Percentiles rank a stretch among this genome's conserved stretches.
phyloP scores from a whole-genome alignment of 2,113 vertebrate species.

The Uria lomvia region DNA sequence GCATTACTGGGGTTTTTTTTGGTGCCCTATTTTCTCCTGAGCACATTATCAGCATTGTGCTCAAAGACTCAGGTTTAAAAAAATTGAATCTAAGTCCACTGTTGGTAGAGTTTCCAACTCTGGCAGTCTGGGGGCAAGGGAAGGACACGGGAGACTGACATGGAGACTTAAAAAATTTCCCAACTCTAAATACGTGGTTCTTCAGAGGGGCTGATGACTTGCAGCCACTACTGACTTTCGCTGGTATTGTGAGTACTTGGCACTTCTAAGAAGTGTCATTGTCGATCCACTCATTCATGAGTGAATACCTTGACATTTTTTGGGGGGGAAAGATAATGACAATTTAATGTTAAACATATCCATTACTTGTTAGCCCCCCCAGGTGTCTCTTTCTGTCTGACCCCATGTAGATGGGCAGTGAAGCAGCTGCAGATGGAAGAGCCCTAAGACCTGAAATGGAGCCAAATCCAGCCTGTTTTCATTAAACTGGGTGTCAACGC shows the following conservation, averaged over 20 bases:
- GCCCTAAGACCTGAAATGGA: background rate
- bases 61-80: background rate
- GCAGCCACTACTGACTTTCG: background rate
- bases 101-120: background rate
- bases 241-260: background rate
- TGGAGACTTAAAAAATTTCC: background rate
- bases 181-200: background rate
- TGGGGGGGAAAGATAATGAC: accelerated
- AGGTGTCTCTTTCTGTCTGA: background rate
- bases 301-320: background rate
- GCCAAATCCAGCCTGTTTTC: background rate
- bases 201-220: background rate
- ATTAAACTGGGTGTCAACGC: background rate
- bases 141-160: background rate
- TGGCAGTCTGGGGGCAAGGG: accelerated
- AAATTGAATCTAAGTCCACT: background rate
- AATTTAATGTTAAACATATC: background rate
- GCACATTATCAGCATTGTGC: background rate
- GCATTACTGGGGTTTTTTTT: background rate
- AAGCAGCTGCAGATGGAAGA: background rate
- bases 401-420: background rate
- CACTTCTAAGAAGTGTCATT: background rate
- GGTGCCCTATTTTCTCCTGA: background rate
- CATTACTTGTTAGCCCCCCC: background rate
- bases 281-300: background rate